Conservation (phyloP, 2,797 vertebrate species). For the Gambelia wislizenii region DNA sequence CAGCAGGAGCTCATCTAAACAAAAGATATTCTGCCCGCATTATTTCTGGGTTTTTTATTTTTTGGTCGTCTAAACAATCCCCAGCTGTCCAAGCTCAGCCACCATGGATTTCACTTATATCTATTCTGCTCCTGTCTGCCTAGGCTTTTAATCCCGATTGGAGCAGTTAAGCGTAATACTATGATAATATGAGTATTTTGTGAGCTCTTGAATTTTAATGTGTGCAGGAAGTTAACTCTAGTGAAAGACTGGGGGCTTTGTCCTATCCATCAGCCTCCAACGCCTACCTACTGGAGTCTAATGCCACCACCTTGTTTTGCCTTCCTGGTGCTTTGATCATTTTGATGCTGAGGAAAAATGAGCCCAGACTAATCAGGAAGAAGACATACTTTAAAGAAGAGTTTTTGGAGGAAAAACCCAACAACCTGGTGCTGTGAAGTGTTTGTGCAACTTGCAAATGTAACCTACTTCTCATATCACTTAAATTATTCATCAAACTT, state of each 20-base stretch:
- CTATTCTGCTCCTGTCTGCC: neutral
- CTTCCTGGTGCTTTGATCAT: neutral
- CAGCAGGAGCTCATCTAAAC: no score
- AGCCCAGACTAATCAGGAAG: neutral
- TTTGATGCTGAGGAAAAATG: neutral
- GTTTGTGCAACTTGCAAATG: constrained; percentile 55
- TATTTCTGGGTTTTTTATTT: no score
- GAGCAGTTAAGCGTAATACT: neutral
- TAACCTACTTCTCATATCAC: constrained; percentile 54
- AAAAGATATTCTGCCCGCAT: no score
- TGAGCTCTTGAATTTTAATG: neutral
- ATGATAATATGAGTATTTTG: neutral
- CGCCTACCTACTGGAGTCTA: no score
- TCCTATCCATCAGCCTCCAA: neutral
- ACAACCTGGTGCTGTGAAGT: constrained; percentile 28
- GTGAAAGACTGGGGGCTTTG: neutral
- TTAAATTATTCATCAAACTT: constrained; percentile 64
- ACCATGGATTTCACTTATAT: neutral
- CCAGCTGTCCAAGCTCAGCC: neutral
- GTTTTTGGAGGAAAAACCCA: constrained; percentile 15
- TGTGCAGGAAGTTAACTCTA: neutral
- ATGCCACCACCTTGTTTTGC: constrained; percentile 8
- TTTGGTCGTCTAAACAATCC: no score
- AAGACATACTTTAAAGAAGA: constrained; percentile 1
- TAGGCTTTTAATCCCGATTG: neutral